Evolutionary conservation across 2,797 vertebrate genomes (phyloP).

Genomic region (Arnoldichthys spilopterus): DNA sequence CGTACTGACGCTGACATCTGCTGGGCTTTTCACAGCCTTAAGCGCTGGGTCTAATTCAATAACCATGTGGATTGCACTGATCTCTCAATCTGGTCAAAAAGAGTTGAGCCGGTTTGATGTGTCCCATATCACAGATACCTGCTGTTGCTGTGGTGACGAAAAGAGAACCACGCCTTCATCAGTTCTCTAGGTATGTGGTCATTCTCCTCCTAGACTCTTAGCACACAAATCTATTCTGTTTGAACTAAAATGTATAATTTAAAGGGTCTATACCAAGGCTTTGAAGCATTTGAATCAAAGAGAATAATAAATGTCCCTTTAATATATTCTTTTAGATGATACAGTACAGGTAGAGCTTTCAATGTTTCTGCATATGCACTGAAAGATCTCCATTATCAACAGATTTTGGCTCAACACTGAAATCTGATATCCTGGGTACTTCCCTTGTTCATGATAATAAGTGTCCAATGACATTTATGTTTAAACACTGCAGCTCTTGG

Average conservation of each 20-base stretch:
- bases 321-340: neutral
- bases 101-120: neutral
- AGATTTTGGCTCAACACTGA: neutral
- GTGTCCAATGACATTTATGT: neutral
- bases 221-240: neutral
- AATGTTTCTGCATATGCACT: neutral
- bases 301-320: neutral
- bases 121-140: conserved; percentile 13
- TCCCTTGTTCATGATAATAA: too few species aligned
- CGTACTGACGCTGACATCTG: conserved; percentile 27
- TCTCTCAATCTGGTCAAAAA: conserved; percentile 30
- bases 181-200: neutral
- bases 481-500: neutral
- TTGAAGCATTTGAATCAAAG: neutral
- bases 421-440: neutral
- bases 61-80: conserved; percentile 11
- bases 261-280: neutral
- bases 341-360: neutral
- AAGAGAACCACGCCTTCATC: neutral
- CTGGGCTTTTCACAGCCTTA: neutral
- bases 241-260: neutral
- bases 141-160: neutral
- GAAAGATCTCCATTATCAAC: neutral
- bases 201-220: neutral
- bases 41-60: conserved; percentile 31